phyloP scores from a whole-genome alignment of 2,113 vertebrate species.

The Coptodon bakossiorum region DNA sequence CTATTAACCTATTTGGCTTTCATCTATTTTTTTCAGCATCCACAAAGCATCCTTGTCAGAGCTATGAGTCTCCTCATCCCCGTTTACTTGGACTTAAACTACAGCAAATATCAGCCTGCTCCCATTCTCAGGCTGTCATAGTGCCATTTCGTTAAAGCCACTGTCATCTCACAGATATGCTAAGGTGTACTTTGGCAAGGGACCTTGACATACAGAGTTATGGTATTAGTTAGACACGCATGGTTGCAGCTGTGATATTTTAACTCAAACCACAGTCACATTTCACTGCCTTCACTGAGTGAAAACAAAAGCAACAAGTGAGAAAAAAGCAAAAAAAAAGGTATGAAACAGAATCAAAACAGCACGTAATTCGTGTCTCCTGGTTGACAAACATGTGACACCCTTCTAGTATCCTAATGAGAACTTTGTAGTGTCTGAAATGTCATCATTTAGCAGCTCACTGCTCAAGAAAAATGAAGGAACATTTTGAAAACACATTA shows the following conservation, averaged over 20 bases:
- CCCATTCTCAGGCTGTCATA: background rate
- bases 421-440: background rate
- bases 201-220: background rate
- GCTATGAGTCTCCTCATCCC: background rate
- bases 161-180: background rate
- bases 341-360: background rate
- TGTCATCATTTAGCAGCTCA: background rate
- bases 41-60: background rate
- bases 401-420: background rate
- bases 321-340: background rate
- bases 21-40: background rate
- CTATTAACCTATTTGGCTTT: background rate
- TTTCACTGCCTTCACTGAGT: fast-evolving
- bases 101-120: background rate
- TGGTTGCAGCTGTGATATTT: background rate
- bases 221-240: background rate
- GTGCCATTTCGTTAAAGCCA: background rate
- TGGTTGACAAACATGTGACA: background rate
- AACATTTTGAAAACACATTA: background rate
- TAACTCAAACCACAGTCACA: background rate
- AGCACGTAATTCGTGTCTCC: background rate
- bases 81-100: background rate
- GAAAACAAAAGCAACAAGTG: background rate
- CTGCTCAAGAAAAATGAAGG: background rate
- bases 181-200: background rate